These are phyloP conservation scores for Macrotis lagotis DNA, from an alignment of 2,113 vertebrate genomes.

Conservation along the genomic window DNA sequence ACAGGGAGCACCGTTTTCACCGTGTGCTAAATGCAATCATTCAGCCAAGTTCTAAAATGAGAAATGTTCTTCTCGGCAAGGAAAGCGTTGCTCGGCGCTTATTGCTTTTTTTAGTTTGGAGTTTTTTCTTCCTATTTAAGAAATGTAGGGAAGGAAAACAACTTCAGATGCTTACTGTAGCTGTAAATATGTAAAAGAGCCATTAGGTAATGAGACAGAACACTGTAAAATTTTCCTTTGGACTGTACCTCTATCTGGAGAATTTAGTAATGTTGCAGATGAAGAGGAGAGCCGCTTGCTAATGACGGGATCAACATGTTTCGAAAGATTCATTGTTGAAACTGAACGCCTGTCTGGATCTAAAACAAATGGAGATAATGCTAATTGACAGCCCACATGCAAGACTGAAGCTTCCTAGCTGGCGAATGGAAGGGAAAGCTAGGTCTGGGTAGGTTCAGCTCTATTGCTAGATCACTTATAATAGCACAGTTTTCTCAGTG, in stretches of 20 bases:
- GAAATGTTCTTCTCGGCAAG: slow-evolving; percentile 75
- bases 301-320: slow-evolving; percentile 96
- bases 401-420: slow-evolving; percentile 78
- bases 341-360: slow-evolving; percentile 96
- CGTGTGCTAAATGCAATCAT: slow-evolving; percentile 72
- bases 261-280: slow-evolving; percentile 97
- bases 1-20: slow-evolving; percentile 84
- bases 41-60: slow-evolving; percentile 78
- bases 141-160: slow-evolving; percentile 83
- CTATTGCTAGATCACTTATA: slow-evolving; percentile 78
- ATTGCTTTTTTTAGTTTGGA: slow-evolving; percentile 80
- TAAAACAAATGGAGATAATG: slow-evolving; percentile 88
- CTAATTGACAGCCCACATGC: slow-evolving; percentile 85
- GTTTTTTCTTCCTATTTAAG: slow-evolving; percentile 83
- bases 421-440: slow-evolving; percentile 71
- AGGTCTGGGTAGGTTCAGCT: slow-evolving; percentile 75
- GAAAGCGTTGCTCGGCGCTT: slow-evolving; percentile 81
- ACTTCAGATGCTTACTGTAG: slow-evolving; percentile 83
- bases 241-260: slow-evolving; percentile 97
- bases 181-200: slow-evolving; percentile 76
- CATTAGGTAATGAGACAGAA: slow-evolving; percentile 78
- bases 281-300: slow-evolving; percentile 98
- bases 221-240: slow-evolving; percentile 78
- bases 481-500: slow-evolving; percentile 78
- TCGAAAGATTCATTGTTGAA: slow-evolving; percentile 99